Percentiles rank a stretch among this genome's conserved stretches.
Evolutionary conservation across 2,113 vertebrate genomes (phyloP).

Genomic region (Chloropsis cyanopogon): DNA sequence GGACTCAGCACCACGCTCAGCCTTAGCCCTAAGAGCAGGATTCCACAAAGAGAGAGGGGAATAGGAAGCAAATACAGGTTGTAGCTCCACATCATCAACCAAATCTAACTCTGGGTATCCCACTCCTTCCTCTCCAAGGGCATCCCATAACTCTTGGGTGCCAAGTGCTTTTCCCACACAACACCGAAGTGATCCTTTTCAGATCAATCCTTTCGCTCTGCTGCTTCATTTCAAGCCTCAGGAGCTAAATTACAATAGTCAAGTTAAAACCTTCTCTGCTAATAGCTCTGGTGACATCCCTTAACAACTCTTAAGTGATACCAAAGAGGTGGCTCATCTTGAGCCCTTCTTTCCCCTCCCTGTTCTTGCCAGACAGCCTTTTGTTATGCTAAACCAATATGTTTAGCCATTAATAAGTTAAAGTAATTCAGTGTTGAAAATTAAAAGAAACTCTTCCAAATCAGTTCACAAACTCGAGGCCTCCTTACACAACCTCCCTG

Average conservation of each 20-base stretch:
- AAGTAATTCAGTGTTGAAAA: background rate
- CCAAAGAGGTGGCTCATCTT: background rate
- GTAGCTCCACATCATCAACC: background rate
- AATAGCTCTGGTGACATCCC: constrained; percentile 29
- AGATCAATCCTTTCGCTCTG: background rate
- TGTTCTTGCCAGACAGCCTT: background rate
- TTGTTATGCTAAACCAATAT: constrained; percentile 30
- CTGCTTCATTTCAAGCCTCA: background rate
- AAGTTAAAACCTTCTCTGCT: constrained; percentile 22
- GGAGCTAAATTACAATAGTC: background rate
- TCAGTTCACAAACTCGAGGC: background rate
- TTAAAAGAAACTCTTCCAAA: background rate
- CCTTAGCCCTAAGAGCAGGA: background rate
- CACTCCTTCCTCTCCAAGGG: background rate
- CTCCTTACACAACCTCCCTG: background rate
- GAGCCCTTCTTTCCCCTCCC: background rate
- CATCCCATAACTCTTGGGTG: background rate
- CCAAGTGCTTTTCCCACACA: background rate
- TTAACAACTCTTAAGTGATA: constrained; percentile 35
- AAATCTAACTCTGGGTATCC: background rate
- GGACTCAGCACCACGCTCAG: background rate
- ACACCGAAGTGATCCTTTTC: background rate
- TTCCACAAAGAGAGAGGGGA: background rate
- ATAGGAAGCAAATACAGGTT: background rate
- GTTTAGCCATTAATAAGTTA: constrained; percentile 26